phyloP scores from a whole-genome alignment of 2,113 vertebrate genomes.

The Halichoeres trimaculatus region DNA sequence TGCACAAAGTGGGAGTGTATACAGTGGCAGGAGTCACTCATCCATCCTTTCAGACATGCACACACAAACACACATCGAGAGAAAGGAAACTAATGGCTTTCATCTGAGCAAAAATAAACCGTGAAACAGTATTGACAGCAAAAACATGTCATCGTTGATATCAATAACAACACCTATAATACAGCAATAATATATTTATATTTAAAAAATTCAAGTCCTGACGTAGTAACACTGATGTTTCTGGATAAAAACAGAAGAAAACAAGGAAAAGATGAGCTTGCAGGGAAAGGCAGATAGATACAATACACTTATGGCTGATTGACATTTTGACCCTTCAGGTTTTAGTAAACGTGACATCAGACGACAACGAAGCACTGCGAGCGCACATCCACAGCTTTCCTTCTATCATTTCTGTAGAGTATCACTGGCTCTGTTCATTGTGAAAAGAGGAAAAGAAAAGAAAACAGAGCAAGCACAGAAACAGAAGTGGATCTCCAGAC shows the following conservation, averaged over 20 bases:
- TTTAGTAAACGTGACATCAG: slow-evolving; percentile 3
- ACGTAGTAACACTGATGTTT: slow-evolving; percentile 87
- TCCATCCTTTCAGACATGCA: slow-evolving; percentile 16
- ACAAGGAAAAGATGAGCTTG: neutral
- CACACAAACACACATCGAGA: neutral
- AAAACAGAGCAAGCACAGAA: slow-evolving; percentile 10
- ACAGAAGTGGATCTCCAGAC: slow-evolving; percentile 52
- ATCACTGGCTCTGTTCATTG: slow-evolving; percentile 13
- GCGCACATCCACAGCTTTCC: slow-evolving; percentile 17
- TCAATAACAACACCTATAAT: slow-evolving; percentile 60
- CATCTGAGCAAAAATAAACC: slow-evolving; percentile 50
- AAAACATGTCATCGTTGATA: slow-evolving; percentile 55
- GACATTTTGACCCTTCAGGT: slow-evolving; percentile 27
- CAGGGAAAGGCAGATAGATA: slow-evolving; percentile 13
- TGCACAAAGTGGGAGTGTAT: slow-evolving; percentile 32
- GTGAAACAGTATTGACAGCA: slow-evolving; percentile 42
- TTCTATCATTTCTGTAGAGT: slow-evolving; percentile 24
- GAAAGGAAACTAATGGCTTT: slow-evolving; percentile 55
- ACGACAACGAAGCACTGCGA: neutral
- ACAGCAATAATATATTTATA: slow-evolving; percentile 67
- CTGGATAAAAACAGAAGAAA: slow-evolving; percentile 48
- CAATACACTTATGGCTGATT: slow-evolving; percentile 47
- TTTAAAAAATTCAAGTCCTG: slow-evolving; percentile 88
- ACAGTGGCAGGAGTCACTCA: slow-evolving; percentile 32
- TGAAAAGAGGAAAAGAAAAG: slow-evolving; percentile 6